These are phyloP conservation scores for Bufo bufo DNA, from an alignment of 2,113 vertebrate species.

Conservation along the genomic window DNA sequence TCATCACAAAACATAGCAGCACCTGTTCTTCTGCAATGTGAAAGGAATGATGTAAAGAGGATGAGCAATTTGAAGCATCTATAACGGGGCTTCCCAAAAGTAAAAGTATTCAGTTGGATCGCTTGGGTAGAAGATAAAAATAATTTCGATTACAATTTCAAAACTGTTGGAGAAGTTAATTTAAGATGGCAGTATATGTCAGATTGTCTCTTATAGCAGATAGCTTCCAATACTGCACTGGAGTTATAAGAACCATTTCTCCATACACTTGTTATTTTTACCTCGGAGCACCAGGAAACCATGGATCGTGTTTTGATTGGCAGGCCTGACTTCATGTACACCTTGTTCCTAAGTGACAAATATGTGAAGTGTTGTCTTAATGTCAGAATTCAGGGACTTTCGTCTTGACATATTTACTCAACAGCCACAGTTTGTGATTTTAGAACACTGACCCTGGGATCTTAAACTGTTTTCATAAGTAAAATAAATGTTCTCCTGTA, in stretches of 20 bases:
- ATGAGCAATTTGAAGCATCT: neutral
- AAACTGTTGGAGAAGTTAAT: neutral
- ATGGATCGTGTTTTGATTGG: slow-evolving; percentile 34
- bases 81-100: neutral
- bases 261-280: slow-evolving; percentile 3
- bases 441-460: slow-evolving; percentile 27
- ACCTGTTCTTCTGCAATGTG: slow-evolving; percentile 31
- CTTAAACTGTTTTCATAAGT: slow-evolving; percentile 38
- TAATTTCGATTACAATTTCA: neutral
- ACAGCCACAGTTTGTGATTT: slow-evolving; percentile 34
- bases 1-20: neutral
- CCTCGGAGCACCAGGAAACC: neutral
- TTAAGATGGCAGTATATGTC: neutral
- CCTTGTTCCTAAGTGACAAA: slow-evolving; percentile 48
- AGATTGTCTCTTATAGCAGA: neutral
- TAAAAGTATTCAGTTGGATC: neutral
- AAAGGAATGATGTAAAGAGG: slow-evolving; percentile 8
- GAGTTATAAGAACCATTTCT: neutral
- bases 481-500: slow-evolving; percentile 44
- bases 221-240: neutral
- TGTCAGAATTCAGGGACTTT: slow-evolving; percentile 44
- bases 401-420: slow-evolving; percentile 47
- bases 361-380: slow-evolving; percentile 41
- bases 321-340: slow-evolving; percentile 33
- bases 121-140: neutral